Evolutionary conservation across 1,140 invertebrate genomes (phyloP).

Genomic region (Dreissena rostriformis): DNA sequence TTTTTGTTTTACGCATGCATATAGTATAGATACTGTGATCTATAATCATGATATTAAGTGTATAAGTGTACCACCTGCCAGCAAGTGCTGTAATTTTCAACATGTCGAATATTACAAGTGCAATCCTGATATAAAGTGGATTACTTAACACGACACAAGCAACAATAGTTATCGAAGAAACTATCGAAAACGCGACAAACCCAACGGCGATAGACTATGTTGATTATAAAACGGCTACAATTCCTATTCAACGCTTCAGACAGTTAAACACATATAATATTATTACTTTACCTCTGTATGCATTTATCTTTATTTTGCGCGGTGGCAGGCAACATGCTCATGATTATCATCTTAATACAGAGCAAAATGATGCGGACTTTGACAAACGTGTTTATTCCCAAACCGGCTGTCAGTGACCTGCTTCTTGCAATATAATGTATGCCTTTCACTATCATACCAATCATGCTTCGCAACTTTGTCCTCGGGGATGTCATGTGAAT

Average conservation of each 20-base stretch:
- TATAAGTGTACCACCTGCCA: too few species aligned
- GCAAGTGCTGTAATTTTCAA: too few species aligned
- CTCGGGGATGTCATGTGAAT: conserved; percentile 92
- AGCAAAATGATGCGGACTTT: conserved; percentile 93
- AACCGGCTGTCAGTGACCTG: conserved; percentile 88
- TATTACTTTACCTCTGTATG: conserved; percentile 87
- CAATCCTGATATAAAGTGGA: too few species aligned
- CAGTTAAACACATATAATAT: conserved; percentile 30
- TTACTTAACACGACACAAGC: too few species aligned
- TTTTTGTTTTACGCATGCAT: too few species aligned
- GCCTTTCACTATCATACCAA: conserved; percentile 92
- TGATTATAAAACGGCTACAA: neutral
- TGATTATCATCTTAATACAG: conserved; percentile 90
- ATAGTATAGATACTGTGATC: too few species aligned
- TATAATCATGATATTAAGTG: too few species aligned
- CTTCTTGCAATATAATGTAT: conserved; percentile 93
- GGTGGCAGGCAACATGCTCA: conserved; percentile 90
- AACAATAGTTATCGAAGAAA: too few species aligned
- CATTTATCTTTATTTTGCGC: conserved; percentile 90
- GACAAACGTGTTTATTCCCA: conserved; percentile 94
- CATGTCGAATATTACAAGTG: too few species aligned
- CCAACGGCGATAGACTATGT: neutral
- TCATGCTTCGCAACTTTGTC: conserved; percentile 90
- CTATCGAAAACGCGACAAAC: too few species aligned
- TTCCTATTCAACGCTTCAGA: neutral